Percentiles rank a stretch among this genome's conserved stretches.
phyloP scores from a whole-genome alignment of 1,140 invertebrate species.

The Anastatus disparis region DNA sequence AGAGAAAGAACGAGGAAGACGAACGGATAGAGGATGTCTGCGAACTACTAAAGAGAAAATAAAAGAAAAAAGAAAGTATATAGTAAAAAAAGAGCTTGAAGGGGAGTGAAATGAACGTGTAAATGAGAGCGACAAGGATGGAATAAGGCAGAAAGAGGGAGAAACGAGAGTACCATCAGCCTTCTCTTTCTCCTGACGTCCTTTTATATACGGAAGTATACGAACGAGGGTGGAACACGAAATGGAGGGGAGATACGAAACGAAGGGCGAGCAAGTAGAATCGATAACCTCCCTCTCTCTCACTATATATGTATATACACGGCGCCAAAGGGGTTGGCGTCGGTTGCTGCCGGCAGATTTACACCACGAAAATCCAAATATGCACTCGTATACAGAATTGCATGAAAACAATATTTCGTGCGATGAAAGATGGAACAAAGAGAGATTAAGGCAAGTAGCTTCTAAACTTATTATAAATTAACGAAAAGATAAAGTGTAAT shows the following conservation, averaged over 20 bases:
- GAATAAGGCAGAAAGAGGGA: slow-evolving; percentile 14
- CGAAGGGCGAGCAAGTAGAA: slow-evolving; percentile 40
- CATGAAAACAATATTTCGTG: too few relatives aligned
- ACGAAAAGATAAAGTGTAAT: too few relatives aligned
- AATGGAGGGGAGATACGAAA: slow-evolving; percentile 37
- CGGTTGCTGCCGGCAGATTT: not conserved
- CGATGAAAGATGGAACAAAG: too few relatives aligned
- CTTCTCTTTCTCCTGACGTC: slow-evolving; percentile 48
- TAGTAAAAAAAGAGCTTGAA: not conserved
- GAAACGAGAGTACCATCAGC: slow-evolving; percentile 14
- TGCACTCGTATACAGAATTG: too few relatives aligned
- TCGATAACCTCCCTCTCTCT: slow-evolving; percentile 62
- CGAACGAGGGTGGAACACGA: slow-evolving; percentile 15
- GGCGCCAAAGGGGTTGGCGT: slow-evolving; percentile 51
- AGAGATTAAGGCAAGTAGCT: too few relatives aligned
- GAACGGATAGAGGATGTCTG: too few relatives aligned
- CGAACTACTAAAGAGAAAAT: too few relatives aligned
- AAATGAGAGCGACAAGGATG: not conserved
- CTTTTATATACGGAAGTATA: slow-evolving; percentile 58
- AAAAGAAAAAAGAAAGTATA: not conserved
- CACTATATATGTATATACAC: too few relatives aligned
- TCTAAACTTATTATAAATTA: too few relatives aligned
- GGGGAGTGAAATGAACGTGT: too few relatives aligned
- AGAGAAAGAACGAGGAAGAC: slow-evolving; percentile 9
- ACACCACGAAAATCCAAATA: too few relatives aligned